A percentile compares a stretch with the other conserved stretches of the same genome.
phyloP scores from a whole-genome alignment of 2,888 invertebrate species.

The Habroteleia sp. region DNA sequence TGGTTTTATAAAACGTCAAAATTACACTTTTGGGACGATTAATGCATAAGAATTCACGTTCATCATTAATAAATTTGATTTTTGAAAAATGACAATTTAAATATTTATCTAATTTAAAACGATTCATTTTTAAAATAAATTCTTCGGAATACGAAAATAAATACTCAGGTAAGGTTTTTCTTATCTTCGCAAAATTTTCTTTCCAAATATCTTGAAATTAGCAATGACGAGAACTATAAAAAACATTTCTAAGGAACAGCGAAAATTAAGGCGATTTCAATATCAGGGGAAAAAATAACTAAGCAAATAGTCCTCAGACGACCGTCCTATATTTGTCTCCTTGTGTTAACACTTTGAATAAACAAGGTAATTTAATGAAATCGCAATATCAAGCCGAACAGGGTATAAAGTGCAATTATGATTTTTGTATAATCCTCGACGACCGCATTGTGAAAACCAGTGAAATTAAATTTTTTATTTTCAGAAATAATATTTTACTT shows the following conservation, averaged over 20 bases:
- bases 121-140: no score
- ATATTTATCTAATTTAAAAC: no score
- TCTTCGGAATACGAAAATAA: constrained; percentile 5
- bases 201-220: constrained; percentile 69
- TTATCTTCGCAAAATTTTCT: constrained; percentile 70
- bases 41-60: no score
- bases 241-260: constrained; percentile 39
- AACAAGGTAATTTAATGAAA: constrained; percentile 54
- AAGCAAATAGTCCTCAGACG: constrained; percentile 54
- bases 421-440: no score
- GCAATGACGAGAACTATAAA: constrained; percentile 42
- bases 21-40: no score
- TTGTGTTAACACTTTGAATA: constrained; percentile 49
- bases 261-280: constrained; percentile 53
- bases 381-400: constrained; percentile 29
- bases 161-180: constrained; percentile 23
- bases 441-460: no score
- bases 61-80: no score
- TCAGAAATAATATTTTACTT: no score
- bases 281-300: constrained; percentile 45
- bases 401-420: constrained; percentile 10
- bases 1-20: no score
- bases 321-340: constrained; percentile 29
- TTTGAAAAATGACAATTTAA: no score
- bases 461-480: no score